Percentiles rank a stretch among this genome's conserved stretches.
Conservation (phyloP, 2,888 invertebrate species). For the Meiosimyza decipiens region DNA sequence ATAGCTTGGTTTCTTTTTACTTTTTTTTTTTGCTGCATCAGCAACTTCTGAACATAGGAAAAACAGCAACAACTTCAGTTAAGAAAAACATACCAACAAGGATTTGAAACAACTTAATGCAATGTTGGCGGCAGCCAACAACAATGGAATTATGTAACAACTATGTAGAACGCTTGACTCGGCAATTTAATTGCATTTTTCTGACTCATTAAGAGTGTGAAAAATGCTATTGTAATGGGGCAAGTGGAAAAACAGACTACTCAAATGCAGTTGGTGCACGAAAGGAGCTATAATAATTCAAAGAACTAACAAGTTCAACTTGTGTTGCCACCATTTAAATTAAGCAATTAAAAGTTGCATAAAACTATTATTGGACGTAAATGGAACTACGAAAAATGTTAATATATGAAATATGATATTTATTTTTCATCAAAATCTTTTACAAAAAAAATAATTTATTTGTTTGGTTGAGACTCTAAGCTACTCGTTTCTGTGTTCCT, state of each 20-base stretch:
- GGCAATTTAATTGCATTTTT: constrained; percentile 85
- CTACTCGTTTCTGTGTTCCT: too few relatives aligned
- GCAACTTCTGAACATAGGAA: background rate
- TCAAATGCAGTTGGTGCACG: background rate
- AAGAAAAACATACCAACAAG: background rate
- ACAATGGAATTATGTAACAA: constrained; percentile 39
- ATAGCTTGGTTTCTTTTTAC: background rate
- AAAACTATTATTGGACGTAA: too few relatives aligned
- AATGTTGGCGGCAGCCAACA: constrained; percentile 34
- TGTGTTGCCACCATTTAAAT: too few relatives aligned
- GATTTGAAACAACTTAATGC: constrained; percentile 33
- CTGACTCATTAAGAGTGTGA: constrained; percentile 88
- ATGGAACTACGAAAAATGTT: too few relatives aligned
- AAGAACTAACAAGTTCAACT: too few relatives aligned
- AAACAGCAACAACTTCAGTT: too few relatives aligned
- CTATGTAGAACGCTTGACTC: constrained; percentile 31
- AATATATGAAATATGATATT: too few relatives aligned
- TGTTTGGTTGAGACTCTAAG: too few relatives aligned
- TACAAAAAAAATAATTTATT: too few relatives aligned
- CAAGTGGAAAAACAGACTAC: background rate
- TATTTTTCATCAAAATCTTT: too few relatives aligned
- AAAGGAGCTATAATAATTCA: too few relatives aligned
- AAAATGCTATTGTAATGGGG: constrained; percentile 75
- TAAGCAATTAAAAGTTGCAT: too few relatives aligned
- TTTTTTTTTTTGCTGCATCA: background rate